phyloP scores from a whole-genome alignment of 1,140 invertebrate genomes.

The Heliothis subflexa region DNA sequence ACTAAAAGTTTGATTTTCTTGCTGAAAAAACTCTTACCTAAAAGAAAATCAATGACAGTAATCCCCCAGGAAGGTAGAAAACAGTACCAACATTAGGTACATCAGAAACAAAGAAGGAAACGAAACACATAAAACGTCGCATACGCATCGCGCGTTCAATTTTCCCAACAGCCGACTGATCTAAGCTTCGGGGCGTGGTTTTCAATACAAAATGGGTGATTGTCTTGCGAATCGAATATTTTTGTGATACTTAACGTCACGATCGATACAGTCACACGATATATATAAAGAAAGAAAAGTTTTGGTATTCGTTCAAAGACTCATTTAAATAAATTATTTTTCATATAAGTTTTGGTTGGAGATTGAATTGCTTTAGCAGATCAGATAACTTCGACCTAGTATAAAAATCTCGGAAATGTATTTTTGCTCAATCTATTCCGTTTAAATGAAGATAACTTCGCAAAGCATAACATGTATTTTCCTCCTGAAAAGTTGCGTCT shows the following conservation, averaged over 20 bases:
- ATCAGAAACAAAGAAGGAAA: constrained; percentile 35
- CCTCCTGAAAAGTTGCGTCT: no score
- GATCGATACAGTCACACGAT: constrained; percentile 21
- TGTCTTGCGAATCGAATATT: constrained; percentile 32
- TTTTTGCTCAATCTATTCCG: no score
- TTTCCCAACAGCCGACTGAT: constrained; percentile 25
- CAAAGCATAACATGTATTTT: no score
- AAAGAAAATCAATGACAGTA: neutral
- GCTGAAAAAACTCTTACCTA: neutral
- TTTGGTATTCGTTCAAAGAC: no score
- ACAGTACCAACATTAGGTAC: neutral
- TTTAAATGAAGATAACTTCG: no score
- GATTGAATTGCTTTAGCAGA: no score
- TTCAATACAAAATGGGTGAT: constrained; percentile 35
- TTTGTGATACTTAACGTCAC: constrained; percentile 14
- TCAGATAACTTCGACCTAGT: no score
- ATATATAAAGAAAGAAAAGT: constrained; percentile 1
- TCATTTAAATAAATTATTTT: no score
- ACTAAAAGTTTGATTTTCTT: no score
- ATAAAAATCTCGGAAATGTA: no score
- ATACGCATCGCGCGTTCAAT: constrained; percentile 22
- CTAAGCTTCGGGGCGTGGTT: constrained; percentile 44
- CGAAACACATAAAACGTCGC: constrained; percentile 22
- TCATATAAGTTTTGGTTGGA: no score
- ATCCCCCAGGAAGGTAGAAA: constrained; percentile 8